These are phyloP conservation scores for Nudaria mundana DNA, from an alignment of 2,888 invertebrate species.

Conservation along the genomic window DNA sequence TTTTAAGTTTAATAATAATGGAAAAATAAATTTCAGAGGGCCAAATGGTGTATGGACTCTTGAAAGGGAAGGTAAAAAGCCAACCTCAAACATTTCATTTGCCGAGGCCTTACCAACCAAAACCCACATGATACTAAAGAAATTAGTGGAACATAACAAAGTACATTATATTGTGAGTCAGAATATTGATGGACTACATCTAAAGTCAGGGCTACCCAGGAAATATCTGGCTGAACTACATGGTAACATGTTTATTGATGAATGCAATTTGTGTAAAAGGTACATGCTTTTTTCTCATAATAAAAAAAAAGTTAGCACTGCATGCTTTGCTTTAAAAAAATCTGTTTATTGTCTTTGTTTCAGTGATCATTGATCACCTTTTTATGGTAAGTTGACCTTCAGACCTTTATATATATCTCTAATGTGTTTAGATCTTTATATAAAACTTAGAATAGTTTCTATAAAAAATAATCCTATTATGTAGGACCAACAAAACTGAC, in stretches of 20 bases:
- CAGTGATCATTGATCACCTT: too few relatives aligned
- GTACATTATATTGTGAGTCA: constrained; percentile 96
- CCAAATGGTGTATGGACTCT: constrained; percentile 98
- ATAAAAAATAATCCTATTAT: too few relatives aligned
- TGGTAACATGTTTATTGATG: constrained; percentile 98
- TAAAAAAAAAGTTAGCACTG: too few relatives aligned
- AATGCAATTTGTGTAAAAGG: constrained; percentile 94
- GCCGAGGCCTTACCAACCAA: constrained; percentile 94
- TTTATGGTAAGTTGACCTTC: too few relatives aligned
- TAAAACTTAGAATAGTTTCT: too few relatives aligned
- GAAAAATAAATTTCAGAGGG: constrained; percentile 82
- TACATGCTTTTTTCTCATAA: too few relatives aligned
- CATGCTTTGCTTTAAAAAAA: too few relatives aligned
- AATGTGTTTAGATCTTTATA: too few relatives aligned
- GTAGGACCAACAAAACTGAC: too few relatives aligned
- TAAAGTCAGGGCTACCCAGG: constrained; percentile 92
- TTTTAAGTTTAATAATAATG: neutral
- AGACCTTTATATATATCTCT: too few relatives aligned
- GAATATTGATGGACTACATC: constrained; percentile 98
- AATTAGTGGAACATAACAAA: constrained; percentile 84
- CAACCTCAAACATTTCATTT: constrained; percentile 92
- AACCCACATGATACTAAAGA: constrained; percentile 95
- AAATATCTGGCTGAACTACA: constrained; percentile 94
- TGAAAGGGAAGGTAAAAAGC: constrained; percentile 93
- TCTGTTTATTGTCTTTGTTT: too few relatives aligned